phyloP scores from a whole-genome alignment of 2,797 vertebrate species.

The Phataginus tetradactyla region DNA sequence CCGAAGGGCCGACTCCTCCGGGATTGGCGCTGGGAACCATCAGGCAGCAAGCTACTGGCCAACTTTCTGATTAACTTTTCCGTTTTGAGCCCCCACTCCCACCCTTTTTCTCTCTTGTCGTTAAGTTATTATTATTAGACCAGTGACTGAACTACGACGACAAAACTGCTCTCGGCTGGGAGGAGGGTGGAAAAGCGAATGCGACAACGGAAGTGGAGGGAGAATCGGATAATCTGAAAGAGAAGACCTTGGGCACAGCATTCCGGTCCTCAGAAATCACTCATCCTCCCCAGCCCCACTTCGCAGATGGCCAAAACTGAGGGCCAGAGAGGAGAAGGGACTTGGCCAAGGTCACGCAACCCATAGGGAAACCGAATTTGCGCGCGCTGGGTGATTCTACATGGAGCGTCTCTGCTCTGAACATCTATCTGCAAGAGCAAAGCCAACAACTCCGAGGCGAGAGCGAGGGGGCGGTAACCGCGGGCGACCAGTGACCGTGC shows the following conservation, averaged over 20 bases:
- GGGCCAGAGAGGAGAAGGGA: constrained; percentile 7
- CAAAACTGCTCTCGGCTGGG: neutral
- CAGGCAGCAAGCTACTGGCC: constrained; percentile 68
- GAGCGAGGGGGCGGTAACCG: constrained; percentile 13
- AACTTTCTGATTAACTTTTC: constrained; percentile 82
- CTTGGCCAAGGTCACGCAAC: constrained; percentile 71
- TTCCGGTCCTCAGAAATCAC: neutral
- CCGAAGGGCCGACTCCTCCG: constrained; percentile 68
- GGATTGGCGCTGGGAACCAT: constrained; percentile 70
- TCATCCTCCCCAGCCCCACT: neutral
- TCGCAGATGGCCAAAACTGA: constrained; percentile 38
- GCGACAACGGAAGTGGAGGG: no score
- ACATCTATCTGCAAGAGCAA: neutral
- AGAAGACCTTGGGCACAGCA: neutral
- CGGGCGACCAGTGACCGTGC: neutral
- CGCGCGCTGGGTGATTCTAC: neutral
- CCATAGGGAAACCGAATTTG: neutral
- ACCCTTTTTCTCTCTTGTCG: neutral
- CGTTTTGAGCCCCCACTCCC: neutral
- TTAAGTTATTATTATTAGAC: neutral
- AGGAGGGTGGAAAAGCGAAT: neutral
- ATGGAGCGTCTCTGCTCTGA: neutral
- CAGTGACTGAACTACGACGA: neutral
- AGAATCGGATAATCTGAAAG: neutral
- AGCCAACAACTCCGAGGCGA: neutral